Percentiles rank a stretch among this genome's conserved stretches.
These are phyloP conservation scores for Malurus cyaneus DNA, from an alignment of 2,113 vertebrate species.

Conservation along the genomic window DNA sequence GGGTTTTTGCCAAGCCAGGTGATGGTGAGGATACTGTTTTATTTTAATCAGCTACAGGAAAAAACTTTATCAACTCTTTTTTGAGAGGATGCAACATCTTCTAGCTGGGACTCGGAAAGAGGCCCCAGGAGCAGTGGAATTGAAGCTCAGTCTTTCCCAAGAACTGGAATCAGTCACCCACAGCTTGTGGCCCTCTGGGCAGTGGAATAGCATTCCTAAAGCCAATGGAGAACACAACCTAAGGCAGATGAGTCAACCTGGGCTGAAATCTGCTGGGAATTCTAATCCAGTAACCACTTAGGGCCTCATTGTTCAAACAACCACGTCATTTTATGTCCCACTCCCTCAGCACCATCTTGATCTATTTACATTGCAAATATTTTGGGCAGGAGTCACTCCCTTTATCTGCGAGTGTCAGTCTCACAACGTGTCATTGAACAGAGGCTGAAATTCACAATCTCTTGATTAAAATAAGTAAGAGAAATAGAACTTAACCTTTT, in stretches of 20 bases:
- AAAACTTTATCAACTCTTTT: not conserved
- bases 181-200: not conserved
- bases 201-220: not conserved
- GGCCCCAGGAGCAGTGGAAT: not conserved
- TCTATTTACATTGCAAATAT: not conserved
- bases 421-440: not conserved
- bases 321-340: not conserved
- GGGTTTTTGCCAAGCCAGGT: not conserved
- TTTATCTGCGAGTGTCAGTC: not conserved
- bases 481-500: not conserved
- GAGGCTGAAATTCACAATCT: not conserved
- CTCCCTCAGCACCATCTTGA: not conserved
- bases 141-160: not conserved
- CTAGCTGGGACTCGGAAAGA: not conserved
- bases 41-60: not conserved
- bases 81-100: not conserved
- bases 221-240: not conserved
- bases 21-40: not conserved
- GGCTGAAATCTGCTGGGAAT: not conserved
- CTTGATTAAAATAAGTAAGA: not conserved
- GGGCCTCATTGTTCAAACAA: not conserved
- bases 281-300: not conserved
- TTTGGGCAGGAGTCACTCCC: not conserved
- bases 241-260: not conserved
- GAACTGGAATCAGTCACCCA: not conserved